Evolutionary conservation across 2,888 invertebrate species (phyloP), one percentile per base, ranked within the genome.

Genomic region (Archaeoteleia sp.): DNA sequence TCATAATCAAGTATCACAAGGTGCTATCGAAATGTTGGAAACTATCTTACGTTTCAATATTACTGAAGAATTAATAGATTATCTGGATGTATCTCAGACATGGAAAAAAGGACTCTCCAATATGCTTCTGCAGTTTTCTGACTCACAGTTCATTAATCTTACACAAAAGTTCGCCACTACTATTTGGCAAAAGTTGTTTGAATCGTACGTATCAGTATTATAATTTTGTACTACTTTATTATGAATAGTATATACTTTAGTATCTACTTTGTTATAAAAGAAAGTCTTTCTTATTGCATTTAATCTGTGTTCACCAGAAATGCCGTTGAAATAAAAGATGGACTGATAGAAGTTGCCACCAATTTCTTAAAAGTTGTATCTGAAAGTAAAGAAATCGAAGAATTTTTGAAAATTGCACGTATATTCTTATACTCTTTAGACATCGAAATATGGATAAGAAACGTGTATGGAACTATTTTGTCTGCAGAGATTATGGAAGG

Each of bases 401-500:
- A 53, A 40, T 67, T 57, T 17, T 1, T 61, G 42, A 61, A 78
- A 25, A 67, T 77, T 20, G 62, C 81, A 23, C 29, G 78, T 6
- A 70, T 70, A 25, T 78, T 81, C 39, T 63, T 82, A 23, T 76
- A 74, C 13, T 71, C 75, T 17, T 72, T 78, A 6, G 76, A 83
- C 37, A 75, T 79, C 14, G 70, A 70, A 54, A 53, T 60, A 7
- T 82, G 81, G 80, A 74, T 84, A 53, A 67, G 74, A 1, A 74
- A 76, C 48, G 69, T 74, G n/a, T 76, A 79, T 39, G 70, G 67
- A 14, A 73, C 82, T 35, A 73, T 81, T 37, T 51, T 84, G 6
- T 79, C 81, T 13, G 82, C 77, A 0, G 85, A 85, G 75, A 66
- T 84, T 2, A 60, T 85, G 23, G 77, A 73, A 12, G 84, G 85